Evolutionary conservation across 2,888 invertebrate genomes (phyloP).

Genomic region (Archips xylosteana): DNA sequence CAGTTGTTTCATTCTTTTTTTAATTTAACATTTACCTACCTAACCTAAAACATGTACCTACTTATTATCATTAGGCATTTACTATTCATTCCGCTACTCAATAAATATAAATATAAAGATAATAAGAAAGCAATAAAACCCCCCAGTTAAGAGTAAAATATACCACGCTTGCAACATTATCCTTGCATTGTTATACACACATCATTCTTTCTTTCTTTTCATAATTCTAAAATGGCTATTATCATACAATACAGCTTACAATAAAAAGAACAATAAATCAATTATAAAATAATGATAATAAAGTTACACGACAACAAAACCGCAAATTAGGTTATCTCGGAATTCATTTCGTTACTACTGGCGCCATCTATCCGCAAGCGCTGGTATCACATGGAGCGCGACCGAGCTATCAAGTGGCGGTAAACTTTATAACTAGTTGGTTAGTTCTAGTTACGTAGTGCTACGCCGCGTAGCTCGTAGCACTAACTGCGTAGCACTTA

Average conservation of each 20-base stretch:
- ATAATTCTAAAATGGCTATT: neutral
- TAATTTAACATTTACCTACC: too few relatives aligned
- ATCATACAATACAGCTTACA: neutral
- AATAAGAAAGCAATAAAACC: neutral
- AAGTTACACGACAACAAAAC: slow-evolving; percentile 15
- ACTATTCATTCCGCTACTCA: too few relatives aligned
- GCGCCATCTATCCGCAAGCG: slow-evolving; percentile 55
- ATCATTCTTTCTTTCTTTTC: neutral
- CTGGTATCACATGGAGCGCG: slow-evolving; percentile 38
- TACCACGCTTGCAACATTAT: neutral
- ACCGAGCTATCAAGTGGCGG: slow-evolving; percentile 16
- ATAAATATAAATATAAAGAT: neutral
- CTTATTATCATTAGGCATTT: too few relatives aligned
- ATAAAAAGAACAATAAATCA: neutral
- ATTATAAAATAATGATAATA: neutral
- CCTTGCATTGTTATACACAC: neutral
- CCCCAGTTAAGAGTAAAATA: neutral
- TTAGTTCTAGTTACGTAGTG: slow-evolving; percentile 25
- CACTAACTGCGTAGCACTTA: slow-evolving; percentile 27
- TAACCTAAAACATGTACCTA: too few relatives aligned
- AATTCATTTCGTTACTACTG: slow-evolving; percentile 46
- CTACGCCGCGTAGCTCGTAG: slow-evolving; percentile 42
- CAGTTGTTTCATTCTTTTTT: too few relatives aligned
- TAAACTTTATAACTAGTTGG: slow-evolving; percentile 27
- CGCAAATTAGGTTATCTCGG: slow-evolving; percentile 23